Base-by-base conservation (phyloP, 2,113 vertebrate species). In the Callorhinus ursinus region DNA sequence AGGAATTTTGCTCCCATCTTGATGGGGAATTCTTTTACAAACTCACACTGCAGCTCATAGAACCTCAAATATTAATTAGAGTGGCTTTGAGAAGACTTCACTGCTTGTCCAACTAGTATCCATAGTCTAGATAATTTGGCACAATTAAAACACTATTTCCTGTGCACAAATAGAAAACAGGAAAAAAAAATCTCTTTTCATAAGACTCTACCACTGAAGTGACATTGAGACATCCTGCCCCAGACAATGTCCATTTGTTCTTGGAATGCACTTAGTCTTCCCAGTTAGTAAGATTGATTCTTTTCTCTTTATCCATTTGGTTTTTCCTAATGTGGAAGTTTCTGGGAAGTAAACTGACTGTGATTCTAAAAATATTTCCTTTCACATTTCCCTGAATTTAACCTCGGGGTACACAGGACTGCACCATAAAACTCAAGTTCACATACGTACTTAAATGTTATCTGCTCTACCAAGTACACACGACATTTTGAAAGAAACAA, bases 401-500 rank as follows among this genome's bases (percentile, higher is more conserved):
- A 33, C n/a, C 90, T 97, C 11, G 24, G 2, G 55, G 31, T 5
- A 2, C 46, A 42, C 9, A 84, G 71, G 12, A 10, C 31, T 76
- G 51, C 55, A 21, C 15, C 59, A 51, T 8, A 81, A 51, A 8
- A 88, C 93, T 92, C 1, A 4, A 49, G 51, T 94, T 90, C 46
- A 18, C 28, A 8, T 18, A 80, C 59, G 93, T 26, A 71, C 65
- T 69, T 65, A 8, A 65, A 77, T n/a, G 36, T 39, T 93, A 12
- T 90, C 59, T 88, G 39, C 57, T 87, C 55, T 83, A 55, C 79
- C 72, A 82, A 80, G 61, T 57, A 94, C 0, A 3, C 18, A 21
- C 46, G 18, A 76, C 76, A 69, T 97, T 94, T 55, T 93, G 67
- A 92, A 87, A 93, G 97, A 86, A 96, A 97, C 57, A 97, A 90